A percentile compares a stretch with the other conserved stretches of the same genome.
Evolutionary conservation across 2,797 vertebrate species (phyloP).

Genomic region (Aulostomus chinensis): DNA sequence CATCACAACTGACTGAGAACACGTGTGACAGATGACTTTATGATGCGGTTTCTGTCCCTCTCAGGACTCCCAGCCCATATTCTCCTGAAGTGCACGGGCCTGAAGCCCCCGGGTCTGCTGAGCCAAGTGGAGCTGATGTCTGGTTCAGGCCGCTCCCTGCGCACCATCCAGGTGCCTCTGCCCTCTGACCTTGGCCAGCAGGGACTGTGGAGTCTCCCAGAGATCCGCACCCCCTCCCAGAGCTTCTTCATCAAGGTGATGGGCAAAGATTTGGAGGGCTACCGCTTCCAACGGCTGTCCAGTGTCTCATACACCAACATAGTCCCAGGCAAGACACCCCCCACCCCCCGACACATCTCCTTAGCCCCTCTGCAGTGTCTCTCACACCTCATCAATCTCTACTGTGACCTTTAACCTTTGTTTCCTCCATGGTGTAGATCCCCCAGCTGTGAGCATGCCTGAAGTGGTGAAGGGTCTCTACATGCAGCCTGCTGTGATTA

Average conservation of each 20-base stretch:
- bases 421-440: slow-evolving; percentile 65
- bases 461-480: slow-evolving; percentile 80
- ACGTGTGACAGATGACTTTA: slow-evolving; percentile 13
- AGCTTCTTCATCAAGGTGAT: slow-evolving; percentile 91
- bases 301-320: slow-evolving; percentile 90
- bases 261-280: slow-evolving; percentile 86
- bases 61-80: slow-evolving; percentile 89
- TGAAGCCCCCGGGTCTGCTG: slow-evolving; percentile 83
- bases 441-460: slow-evolving; percentile 87
- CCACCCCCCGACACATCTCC: slow-evolving; percentile 5
- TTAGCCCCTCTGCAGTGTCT: slow-evolving; percentile 27
- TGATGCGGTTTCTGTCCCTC: slow-evolving; percentile 10
- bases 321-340: slow-evolving; percentile 80
- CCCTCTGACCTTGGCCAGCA: slow-evolving; percentile 78
- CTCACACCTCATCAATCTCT: slow-evolving; percentile 63
- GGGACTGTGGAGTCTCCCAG: slow-evolving; percentile 86
- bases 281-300: slow-evolving; percentile 89
- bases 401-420: slow-evolving; percentile 43
- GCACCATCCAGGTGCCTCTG: slow-evolving; percentile 73
- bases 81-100: slow-evolving; percentile 87
- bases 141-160: slow-evolving; percentile 82
- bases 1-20: slow-evolving; percentile 6
- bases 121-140: slow-evolving; percentile 87
- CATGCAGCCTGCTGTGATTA: slow-evolving; percentile 80
- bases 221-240: slow-evolving; percentile 83